These are phyloP conservation scores for Hedya salicella DNA, from an alignment of 2,888 invertebrate species.

Conservation along the genomic window DNA sequence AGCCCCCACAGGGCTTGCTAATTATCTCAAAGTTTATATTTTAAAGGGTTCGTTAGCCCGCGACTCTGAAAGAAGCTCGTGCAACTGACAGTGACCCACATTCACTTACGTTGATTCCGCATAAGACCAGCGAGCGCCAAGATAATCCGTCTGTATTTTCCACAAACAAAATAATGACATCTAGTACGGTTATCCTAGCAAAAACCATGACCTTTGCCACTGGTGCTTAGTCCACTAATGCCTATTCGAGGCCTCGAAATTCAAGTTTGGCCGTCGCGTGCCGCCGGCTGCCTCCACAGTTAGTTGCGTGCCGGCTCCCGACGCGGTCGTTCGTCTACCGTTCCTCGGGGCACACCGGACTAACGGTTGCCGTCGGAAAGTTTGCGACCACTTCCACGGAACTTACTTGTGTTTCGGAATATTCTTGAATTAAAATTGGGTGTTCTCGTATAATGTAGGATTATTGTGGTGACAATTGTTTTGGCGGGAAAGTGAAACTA, in stretches of 20 bases:
- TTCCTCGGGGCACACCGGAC: constrained; percentile 45
- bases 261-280: constrained; percentile 62
- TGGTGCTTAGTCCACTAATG: constrained; percentile 65
- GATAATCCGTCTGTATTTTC: constrained; percentile 12
- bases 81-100: constrained; percentile 24
- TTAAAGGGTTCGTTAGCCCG: constrained; percentile 25
- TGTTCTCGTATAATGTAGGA: constrained; percentile 57
- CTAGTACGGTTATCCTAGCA: constrained; percentile 49
- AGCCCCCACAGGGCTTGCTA: constrained; percentile 23
- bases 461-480: constrained; percentile 58
- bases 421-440: constrained; percentile 17
- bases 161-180: constrained; percentile 49
- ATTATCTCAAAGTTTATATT: constrained; percentile 26
- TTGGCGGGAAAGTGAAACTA: constrained; percentile 58
- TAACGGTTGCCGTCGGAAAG: constrained; percentile 58
- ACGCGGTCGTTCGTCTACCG: constrained; percentile 63
- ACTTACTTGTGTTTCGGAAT: constrained; percentile 49
- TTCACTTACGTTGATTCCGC: constrained; percentile 6
- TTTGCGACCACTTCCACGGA: constrained; percentile 46
- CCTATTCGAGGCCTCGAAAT: constrained; percentile 71
- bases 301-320: constrained; percentile 72
- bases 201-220: constrained; percentile 76
- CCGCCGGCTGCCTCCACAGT: constrained; percentile 55
- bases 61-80: constrained; percentile 9
- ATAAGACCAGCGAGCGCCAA: constrained; percentile 3